phyloP scores from a whole-genome alignment of 2,113 vertebrate species.

The Leptocoma aspasia region DNA sequence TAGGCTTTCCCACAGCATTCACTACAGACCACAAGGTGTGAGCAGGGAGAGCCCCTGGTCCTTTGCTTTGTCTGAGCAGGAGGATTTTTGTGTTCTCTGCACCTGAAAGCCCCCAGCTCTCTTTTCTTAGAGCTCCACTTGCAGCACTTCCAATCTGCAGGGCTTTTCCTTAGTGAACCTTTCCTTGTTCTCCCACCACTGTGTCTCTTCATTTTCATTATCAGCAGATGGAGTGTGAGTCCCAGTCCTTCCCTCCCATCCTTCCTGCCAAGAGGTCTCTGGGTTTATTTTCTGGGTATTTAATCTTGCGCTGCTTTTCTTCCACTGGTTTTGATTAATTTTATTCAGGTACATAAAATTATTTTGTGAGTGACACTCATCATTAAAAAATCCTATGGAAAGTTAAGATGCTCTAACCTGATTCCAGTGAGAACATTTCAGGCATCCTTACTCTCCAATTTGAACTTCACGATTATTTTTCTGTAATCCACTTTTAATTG shows the following conservation, averaged over 20 bases:
- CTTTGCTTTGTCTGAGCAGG: not conserved
- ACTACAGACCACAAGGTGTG: not conserved
- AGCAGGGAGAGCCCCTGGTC: not conserved
- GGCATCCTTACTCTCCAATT: not conserved
- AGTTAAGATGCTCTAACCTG: not conserved
- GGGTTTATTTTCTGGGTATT: slow-evolving; percentile 10
- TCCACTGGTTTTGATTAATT: slow-evolving; percentile 3
- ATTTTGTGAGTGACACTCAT: not conserved
- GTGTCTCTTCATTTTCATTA: slow-evolving; percentile 1
- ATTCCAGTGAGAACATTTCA: not conserved
- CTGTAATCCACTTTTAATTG: slow-evolving; percentile 17
- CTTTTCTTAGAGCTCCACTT: not conserved
- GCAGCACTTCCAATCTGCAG: not conserved
- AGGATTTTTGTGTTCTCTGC: not conserved
- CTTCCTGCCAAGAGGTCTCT: slow-evolving; percentile 12
- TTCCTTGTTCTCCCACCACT: not conserved
- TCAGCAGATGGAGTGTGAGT: slow-evolving; percentile 10
- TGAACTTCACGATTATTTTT: not conserved
- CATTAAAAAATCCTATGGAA: not conserved
- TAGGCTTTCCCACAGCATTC: not conserved
- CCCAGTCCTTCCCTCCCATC: not conserved
- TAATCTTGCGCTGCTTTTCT: not conserved
- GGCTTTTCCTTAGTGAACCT: not conserved
- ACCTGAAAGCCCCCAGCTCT: not conserved
- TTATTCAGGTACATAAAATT: not conserved